Conservation (phyloP, 92 coral and sea anemone genomes). For the Diadumene lineata region DNA sequence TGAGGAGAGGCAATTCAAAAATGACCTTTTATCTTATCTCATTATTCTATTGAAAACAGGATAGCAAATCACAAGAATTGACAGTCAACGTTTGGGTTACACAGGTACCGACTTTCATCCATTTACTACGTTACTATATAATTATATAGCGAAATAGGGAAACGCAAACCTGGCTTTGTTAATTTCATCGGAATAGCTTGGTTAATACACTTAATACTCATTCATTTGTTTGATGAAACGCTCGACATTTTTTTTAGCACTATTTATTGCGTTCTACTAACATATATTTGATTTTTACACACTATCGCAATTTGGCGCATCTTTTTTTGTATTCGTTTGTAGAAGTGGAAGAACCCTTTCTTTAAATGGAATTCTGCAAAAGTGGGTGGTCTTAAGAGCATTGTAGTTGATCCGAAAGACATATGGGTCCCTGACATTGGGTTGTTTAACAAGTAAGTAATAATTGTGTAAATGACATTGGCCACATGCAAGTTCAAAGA, state of each 20-base stretch:
- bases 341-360: conserved; percentile 49
- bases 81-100: conserved; percentile 15
- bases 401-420: conserved; percentile 50
- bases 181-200: too few species aligned
- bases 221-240: too few species aligned
- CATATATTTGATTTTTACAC: too few species aligned
- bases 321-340: not conserved
- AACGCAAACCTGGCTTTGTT: too few species aligned
- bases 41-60: not conserved
- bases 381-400: conserved; percentile 11
- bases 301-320: too few species aligned
- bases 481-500: too few species aligned
- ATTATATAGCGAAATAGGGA: too few species aligned
- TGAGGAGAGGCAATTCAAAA: not conserved
- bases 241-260: too few species aligned
- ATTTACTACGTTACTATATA: not conserved
- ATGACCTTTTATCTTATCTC: not conserved
- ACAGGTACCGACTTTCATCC: not conserved
- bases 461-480: too few species aligned
- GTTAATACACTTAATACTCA: too few species aligned
- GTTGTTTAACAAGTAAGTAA: conserved; percentile 65
- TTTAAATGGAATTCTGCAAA: conserved; percentile 36
- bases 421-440: conserved; percentile 71
- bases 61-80: conserved; percentile 21
- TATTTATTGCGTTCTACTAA: too few species aligned